Evolutionary conservation across 2,888 invertebrate species (phyloP), one percentile per base, ranked within the genome.

Genomic region (Drosophila quinaria): DNA sequence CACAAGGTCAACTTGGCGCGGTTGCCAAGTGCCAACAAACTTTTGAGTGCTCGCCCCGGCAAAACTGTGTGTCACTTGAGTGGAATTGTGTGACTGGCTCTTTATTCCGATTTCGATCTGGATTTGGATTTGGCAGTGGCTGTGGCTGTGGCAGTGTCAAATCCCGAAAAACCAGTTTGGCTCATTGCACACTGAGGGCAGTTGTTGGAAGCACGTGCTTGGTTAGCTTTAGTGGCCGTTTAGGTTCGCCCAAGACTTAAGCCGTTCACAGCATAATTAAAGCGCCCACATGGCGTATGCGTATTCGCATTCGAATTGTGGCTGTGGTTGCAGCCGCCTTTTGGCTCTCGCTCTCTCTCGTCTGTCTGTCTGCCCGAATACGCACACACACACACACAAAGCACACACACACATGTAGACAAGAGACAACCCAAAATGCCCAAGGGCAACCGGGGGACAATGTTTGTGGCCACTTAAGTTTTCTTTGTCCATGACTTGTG

Each of bases 381-480:
- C 33, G 17, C 22, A 35, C 44, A 33, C 39, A 29, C 54, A 42
- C 44, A 39, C 46, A 29, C 29, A 19, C 19, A 35, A 35, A 33
- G 11, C 58, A 9, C 41, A 29, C 56, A 31, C 44, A 56, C 35
- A 33, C 11, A 59, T n/a, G 13, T 49, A 46, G 37, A n/a, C 47
- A 37, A 17, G 13, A 29, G 49, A 22, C 42, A 49, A 41, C 15
- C 11, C 41, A 15, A 11, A 54, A 41, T 44, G 37, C 46, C 39
- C 60, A 29, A 31, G 49, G 50, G 58, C 47, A 41, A 25, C 42
- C 54, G 39, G 42, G 42, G 47, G 44, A 55, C 56, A 49, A 46
- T 66, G 62, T 58, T 79, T 78, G 87, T 71, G 88, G 86, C 86
- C 89, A 88, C 83, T 88, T 88, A 82, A 88, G 83, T 86, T 83